Evolutionary conservation across 1,140 invertebrate genomes (phyloP).

Genomic region (Subanguina moxae): DNA sequence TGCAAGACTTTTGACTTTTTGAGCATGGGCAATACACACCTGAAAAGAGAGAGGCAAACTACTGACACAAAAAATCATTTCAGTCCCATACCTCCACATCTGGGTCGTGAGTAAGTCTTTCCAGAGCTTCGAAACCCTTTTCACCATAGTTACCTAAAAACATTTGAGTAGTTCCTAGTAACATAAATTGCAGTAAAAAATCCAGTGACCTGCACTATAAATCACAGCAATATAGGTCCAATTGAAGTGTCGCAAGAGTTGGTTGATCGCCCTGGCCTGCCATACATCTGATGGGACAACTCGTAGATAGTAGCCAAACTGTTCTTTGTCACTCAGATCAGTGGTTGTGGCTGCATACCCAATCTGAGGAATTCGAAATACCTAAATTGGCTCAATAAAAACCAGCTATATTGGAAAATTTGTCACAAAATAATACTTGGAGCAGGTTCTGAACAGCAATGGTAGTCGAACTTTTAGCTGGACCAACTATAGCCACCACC

Average conservation of each 20-base stretch:
- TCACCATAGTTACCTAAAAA: slow-evolving; percentile 74
- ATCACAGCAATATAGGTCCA: slow-evolving; percentile 81
- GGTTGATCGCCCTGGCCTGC: slow-evolving; percentile 74
- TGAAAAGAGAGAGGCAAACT: background rate
- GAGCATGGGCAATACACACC: slow-evolving; percentile 71
- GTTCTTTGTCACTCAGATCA: slow-evolving; percentile 73
- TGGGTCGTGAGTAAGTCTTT: slow-evolving; percentile 65
- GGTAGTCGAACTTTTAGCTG: slow-evolving; percentile 56
- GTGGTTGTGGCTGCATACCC: slow-evolving; percentile 76
- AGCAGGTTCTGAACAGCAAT: slow-evolving; percentile 73
- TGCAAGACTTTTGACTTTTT: slow-evolving; percentile 58
- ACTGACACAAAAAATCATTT: background rate
- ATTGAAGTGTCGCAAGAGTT: slow-evolving; percentile 71
- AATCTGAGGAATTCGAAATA: slow-evolving; percentile 63
- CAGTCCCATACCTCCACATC: slow-evolving; percentile 52
- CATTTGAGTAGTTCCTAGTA: background rate
- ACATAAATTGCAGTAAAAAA: background rate
- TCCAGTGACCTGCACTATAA: slow-evolving; percentile 70
- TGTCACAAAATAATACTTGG: slow-evolving; percentile 63
- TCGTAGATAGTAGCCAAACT: slow-evolving; percentile 74
- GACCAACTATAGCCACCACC: slow-evolving; percentile 53
- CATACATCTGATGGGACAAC: slow-evolving; percentile 77
- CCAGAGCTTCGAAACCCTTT: slow-evolving; percentile 74
- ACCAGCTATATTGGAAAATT: background rate
- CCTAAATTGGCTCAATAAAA: slow-evolving; percentile 59